phyloP scores from a whole-genome alignment of 2,888 invertebrate species.

The Exocentrus adspersus region DNA sequence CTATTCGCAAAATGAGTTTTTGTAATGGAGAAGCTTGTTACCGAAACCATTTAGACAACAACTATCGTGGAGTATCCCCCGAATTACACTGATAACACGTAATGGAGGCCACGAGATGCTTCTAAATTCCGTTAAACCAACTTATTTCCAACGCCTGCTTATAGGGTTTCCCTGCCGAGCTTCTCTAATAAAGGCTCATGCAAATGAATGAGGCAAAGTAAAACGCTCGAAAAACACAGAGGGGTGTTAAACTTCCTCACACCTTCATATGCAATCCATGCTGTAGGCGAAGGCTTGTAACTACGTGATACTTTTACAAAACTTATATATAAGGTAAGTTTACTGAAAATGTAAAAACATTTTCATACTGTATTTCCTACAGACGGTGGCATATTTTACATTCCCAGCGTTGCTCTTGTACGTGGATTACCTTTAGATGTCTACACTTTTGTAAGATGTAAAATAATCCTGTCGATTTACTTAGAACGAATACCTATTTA shows the following conservation, averaged over 20 bases:
- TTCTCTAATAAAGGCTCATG: conserved; percentile 58
- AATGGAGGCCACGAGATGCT: conserved; percentile 59
- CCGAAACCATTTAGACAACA: conserved; percentile 58
- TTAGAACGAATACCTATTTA: not conserved
- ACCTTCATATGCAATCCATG: conserved; percentile 39
- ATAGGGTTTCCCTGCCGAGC: conserved; percentile 31
- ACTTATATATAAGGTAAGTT: conserved; percentile 25
- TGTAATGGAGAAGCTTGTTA: conserved; percentile 56
- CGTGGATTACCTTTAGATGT: not conserved
- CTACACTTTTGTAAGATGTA: not conserved
- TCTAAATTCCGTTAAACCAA: conserved; percentile 59
- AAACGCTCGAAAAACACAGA: conserved; percentile 44
- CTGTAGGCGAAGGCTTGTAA: conserved; percentile 31
- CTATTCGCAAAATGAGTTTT: conserved; percentile 54
- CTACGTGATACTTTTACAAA: conserved; percentile 40
- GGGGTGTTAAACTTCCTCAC: conserved; percentile 41
- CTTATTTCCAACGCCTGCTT: conserved; percentile 47
- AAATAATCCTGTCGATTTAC: too few relatives aligned
- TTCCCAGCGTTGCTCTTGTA: not conserved
- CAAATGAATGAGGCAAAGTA: conserved; percentile 58
- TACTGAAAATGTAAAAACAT: conserved; percentile 26
- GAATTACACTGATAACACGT: conserved; percentile 61
- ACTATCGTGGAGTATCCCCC: conserved; percentile 56
- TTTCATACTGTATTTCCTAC: conserved; percentile 7
- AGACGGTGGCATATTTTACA: conserved; percentile 10